These are phyloP conservation scores for Teinopalpus imperialis DNA, from an alignment of 2,888 invertebrate genomes.

Conservation along the genomic window DNA sequence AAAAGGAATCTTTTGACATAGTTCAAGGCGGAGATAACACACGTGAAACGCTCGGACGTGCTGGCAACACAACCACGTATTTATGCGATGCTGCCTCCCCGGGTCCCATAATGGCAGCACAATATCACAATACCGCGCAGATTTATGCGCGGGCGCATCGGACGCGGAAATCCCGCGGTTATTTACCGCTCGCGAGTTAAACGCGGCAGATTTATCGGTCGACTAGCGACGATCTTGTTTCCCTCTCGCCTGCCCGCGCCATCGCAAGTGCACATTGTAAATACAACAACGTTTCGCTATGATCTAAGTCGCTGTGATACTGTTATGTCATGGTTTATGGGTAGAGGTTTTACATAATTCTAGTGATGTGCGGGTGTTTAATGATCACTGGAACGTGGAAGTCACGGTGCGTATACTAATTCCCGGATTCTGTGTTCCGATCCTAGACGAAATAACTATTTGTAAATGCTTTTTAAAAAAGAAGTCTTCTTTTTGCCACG, in stretches of 20 bases:
- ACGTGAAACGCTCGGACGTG: constrained; percentile 12
- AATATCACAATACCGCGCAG: constrained; percentile 81
- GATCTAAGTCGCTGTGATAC: constrained; percentile 45
- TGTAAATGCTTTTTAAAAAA: too few relatives aligned
- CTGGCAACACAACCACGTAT: constrained; percentile 47
- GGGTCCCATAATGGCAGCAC: constrained; percentile 78
- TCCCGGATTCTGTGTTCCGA: too few relatives aligned
- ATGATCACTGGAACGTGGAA: too few relatives aligned
- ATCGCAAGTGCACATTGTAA: constrained; percentile 41
- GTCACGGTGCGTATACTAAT: too few relatives aligned
- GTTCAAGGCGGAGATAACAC: neutral
- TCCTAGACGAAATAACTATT: too few relatives aligned
- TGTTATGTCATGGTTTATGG: constrained; percentile 51
- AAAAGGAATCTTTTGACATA: neutral
- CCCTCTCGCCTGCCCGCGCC: constrained; percentile 55
- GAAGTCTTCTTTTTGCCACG: too few relatives aligned
- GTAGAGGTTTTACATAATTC: constrained; percentile 48
- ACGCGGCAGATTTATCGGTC: constrained; percentile 80
- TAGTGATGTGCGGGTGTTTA: constrained; percentile 33
- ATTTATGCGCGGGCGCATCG: constrained; percentile 79
- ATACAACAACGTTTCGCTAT: constrained; percentile 34
- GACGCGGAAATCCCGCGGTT: constrained; percentile 82
- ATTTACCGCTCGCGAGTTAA: constrained; percentile 81
- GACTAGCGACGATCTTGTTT: constrained; percentile 74
- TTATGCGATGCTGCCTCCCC: constrained; percentile 70